Evolutionary conservation across 2,888 invertebrate species (phyloP).

Genomic region (Pandemis corylana): DNA sequence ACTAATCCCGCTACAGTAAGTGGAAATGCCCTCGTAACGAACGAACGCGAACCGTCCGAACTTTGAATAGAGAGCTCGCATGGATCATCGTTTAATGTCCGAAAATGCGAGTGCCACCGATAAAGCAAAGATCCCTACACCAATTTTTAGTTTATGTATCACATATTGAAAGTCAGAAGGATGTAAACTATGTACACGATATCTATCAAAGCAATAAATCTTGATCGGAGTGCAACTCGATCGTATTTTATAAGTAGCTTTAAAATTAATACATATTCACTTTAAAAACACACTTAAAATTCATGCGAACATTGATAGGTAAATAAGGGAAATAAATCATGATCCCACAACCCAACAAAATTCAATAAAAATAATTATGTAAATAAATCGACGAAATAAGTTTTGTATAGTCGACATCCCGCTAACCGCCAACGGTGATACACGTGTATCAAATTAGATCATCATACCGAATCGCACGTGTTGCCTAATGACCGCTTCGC

Average conservation of each 20-base stretch:
- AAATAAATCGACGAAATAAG: constrained; percentile 15
- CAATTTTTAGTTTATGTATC: constrained; percentile 52
- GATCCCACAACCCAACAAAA: neutral
- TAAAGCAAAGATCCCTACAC: constrained; percentile 62
- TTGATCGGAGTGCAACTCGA: neutral
- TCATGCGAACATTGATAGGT: neutral
- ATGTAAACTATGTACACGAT: constrained; percentile 52
- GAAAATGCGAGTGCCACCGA: constrained; percentile 57
- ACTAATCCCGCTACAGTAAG: constrained; percentile 30
- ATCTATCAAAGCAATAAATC: constrained; percentile 23
- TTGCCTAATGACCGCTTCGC: constrained; percentile 81
- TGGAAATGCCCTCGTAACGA: constrained; percentile 14
- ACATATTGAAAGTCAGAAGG: constrained; percentile 54
- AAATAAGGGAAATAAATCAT: neutral
- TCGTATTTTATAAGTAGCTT: neutral
- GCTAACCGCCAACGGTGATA: constrained; percentile 64
- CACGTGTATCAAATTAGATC: constrained; percentile 51
- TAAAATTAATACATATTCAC: neutral
- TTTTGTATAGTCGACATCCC: constrained; percentile 52
- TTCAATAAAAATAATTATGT: neutral
- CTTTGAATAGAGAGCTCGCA: constrained; percentile 1
- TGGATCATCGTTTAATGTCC: constrained; percentile 48
- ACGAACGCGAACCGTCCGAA: neutral
- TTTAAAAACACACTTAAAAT: neutral
- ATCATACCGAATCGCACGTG: constrained; percentile 84